Evolutionary conservation across 2,113 vertebrate species (phyloP), one percentile per base, ranked within the genome.

Genomic region (Melanotaenia duboulayi): DNA sequence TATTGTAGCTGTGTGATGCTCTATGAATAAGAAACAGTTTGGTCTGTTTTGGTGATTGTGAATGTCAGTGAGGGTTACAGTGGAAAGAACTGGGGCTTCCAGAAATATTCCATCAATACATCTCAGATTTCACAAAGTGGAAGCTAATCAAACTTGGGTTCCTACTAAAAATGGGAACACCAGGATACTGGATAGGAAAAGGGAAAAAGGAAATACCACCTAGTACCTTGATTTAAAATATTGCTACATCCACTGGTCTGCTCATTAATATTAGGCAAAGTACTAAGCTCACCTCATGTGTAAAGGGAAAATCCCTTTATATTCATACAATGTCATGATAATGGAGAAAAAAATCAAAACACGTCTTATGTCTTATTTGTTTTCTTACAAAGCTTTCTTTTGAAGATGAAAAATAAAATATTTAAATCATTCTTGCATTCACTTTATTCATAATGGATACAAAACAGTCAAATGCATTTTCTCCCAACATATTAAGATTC

Each of bases 361-460:
- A 86, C 84, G 85, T 87, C 80, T 71, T 78, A n/a, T n/a, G 88
- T 91, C 88, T 91, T 91, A 87, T 66, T 84, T 92, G 88, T 89
- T 91, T 91, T 92, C 90, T 93, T 91, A 91, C 87, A 81, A 90
- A 89, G 82, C 78, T 86, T 87, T 80, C 86, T 89, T 91, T 93
- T 89, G 87, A 87, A 80, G 62, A 84, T 67, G 56, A 85, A 82
- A 82, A 92, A 90, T 85, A 87, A 93, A 92, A 84, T 90, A 93
- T 91, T 91, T 91, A 91, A 92, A 91, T 93, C 75, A 79, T 16
- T 4, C 24, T 16, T 65, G 61, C 19, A 24, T 8, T 76, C 4
- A 24, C 61, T 86, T 73, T 68, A 55, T 72, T 82, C 16, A 0
- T 61, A 6, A 48, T 48, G 16, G 16, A 44, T 44, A 44, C 42